phyloP scores from a whole-genome alignment of 2,797 vertebrate species.

The Crax fasciolata region DNA sequence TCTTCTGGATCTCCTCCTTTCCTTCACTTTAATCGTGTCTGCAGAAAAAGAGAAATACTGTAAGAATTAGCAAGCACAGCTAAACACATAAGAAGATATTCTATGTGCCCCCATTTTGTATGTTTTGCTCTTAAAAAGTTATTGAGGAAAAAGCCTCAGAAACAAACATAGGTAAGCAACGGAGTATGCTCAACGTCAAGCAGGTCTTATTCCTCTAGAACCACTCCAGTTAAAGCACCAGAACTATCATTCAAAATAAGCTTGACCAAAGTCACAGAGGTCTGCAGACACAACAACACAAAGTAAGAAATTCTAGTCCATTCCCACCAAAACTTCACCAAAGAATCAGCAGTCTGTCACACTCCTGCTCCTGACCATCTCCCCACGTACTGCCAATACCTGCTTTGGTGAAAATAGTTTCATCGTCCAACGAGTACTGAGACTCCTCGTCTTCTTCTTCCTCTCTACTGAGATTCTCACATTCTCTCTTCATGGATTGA shows the following conservation, averaged over 20 bases:
- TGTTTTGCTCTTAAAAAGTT: neutral
- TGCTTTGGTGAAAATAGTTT: constrained; percentile 91
- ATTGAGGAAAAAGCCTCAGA: neutral
- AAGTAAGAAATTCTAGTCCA: neutral
- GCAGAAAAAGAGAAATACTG: neutral
- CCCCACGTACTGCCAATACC: constrained; percentile 75
- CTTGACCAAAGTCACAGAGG: neutral
- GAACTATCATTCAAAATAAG: neutral
- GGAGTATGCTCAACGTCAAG: neutral
- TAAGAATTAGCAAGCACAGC: neutral
- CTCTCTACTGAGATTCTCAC: constrained; percentile 36
- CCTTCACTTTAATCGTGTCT: constrained; percentile 93
- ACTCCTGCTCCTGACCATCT: neutral
- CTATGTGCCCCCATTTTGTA: neutral
- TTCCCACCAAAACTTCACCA: neutral
- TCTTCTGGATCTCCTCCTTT: constrained; percentile 83
- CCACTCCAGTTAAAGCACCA: neutral
- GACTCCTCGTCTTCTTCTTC: constrained; percentile 81
- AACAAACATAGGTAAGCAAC: neutral
- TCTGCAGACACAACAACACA: neutral
- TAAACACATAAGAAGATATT: neutral
- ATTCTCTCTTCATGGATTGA: constrained; percentile 5
- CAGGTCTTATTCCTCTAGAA: neutral
- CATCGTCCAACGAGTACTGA: constrained; percentile 89
- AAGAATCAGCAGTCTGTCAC: neutral